phyloP scores from a whole-genome alignment of 2,888 invertebrate species.

The Tubulanus polymorphus region DNA sequence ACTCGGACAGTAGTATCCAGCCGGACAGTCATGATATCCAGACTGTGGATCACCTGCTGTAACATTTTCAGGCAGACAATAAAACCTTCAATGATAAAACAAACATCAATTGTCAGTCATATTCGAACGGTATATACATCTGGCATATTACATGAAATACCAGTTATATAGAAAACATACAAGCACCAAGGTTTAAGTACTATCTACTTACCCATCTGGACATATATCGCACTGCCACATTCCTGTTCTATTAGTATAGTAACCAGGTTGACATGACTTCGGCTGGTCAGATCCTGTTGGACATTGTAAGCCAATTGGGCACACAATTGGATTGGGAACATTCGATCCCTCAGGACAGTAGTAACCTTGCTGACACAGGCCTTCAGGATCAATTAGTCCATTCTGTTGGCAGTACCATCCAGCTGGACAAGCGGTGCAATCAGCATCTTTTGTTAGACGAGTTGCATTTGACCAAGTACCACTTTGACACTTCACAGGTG shows the following conservation, averaged over 20 bases:
- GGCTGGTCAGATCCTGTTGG: conserved; percentile 33
- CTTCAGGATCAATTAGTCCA: conserved; percentile 41
- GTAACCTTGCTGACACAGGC: conserved; percentile 43
- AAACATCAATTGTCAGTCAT: background rate
- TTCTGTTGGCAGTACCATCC: conserved; percentile 44
- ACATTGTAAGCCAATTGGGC: conserved; percentile 38
- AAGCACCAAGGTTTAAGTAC: background rate
- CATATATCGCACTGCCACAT: conserved; percentile 37
- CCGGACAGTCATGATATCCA: conserved; percentile 44
- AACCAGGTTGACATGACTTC: conserved; percentile 30
- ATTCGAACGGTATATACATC: no score
- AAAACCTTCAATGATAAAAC: conserved; percentile 30
- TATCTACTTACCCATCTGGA: conserved; percentile 42
- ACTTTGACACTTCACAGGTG: conserved; percentile 37
- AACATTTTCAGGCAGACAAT: conserved; percentile 42
- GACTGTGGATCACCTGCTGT: conserved; percentile 34
- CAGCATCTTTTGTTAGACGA: conserved; percentile 23
- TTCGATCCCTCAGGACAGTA: conserved; percentile 46
- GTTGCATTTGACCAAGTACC: conserved; percentile 47
- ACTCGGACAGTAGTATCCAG: conserved; percentile 44
- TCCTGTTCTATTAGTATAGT: conserved; percentile 41
- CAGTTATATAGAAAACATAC: no score
- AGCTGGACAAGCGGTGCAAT: conserved; percentile 44
- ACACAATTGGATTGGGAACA: conserved; percentile 27
- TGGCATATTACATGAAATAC: no score